A percentile compares a stretch with the other conserved stretches of the same genome.
phyloP scores from a whole-genome alignment of 2,113 vertebrate species.

The Scatophagus argus region DNA sequence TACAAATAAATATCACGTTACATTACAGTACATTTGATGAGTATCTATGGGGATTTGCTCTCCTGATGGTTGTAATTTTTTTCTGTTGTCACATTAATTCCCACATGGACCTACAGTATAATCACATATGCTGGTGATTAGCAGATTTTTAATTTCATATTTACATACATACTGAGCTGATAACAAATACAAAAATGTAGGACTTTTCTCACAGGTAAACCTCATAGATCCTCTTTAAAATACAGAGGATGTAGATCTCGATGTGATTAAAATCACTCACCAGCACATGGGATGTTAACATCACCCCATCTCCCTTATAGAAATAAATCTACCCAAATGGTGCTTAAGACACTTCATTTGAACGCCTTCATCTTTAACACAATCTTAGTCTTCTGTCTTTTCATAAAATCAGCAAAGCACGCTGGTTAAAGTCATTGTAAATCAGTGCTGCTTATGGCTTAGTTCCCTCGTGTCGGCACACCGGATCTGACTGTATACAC shows the following conservation, averaged over 20 bases:
- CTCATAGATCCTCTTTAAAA: neutral
- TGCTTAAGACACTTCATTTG: too few species aligned
- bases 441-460: neutral
- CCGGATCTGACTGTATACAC: neutral
- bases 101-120: neutral
- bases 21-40: neutral
- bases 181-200: neutral
- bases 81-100: neutral
- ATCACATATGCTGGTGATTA: neutral
- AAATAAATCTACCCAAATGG: too few species aligned
- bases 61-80: too few species aligned
- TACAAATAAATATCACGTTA: neutral
- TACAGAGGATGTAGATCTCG: neutral
- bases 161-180: neutral
- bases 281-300: too few species aligned
- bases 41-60: neutral
- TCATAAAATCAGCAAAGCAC: neutral
- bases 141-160: neutral
- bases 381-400: neutral
- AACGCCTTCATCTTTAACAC: neutral
- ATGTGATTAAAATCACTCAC: neutral
- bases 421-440: neutral
- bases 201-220: neutral
- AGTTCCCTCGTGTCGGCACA: neutral
- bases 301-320: too few species aligned